Evolutionary conservation across 2,797 vertebrate species (phyloP), one percentile per base, ranked within the genome.

Genomic region (Poecile montanus): DNA sequence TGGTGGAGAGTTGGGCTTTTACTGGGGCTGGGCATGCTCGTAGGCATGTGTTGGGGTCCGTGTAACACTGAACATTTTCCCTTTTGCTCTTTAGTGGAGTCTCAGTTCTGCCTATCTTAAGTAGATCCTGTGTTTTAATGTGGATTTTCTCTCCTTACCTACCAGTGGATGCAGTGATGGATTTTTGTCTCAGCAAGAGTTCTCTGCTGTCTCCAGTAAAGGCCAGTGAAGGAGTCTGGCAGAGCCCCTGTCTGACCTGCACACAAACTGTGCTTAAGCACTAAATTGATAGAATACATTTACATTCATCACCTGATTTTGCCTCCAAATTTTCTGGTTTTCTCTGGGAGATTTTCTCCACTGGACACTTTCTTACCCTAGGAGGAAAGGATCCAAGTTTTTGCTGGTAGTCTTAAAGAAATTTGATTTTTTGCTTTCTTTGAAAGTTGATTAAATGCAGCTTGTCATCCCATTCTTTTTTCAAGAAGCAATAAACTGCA

Each of bases 371-470:
- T 45, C 15, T 79, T 67, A 71, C 9, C 9, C 21, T 63, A 47
- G 44, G 34, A 91, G 38, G 10, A 91, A 86, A 88, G 29, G 34
- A 79, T 53, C 25, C 32, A 34, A 60, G 38, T 42, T 42, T 89
- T 91, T 57, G n/a, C 45, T 56, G 70, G 9, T 75, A 65, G 45
- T 65, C 56, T 73, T 85, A 40, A 12, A 73, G 74, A 72, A 60
- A 40, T 85, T 85, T 63, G 60, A 60, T 87, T 91, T 90, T 70
- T 88, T 16, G 8, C 72, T 94, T 88, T 89, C 71, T 40, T 47
- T 71, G 53, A 47, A 85, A 74, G 42, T 72, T 89, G 86, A 74
- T 87, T 87, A 79, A 93, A 67, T 82, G 78, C 50, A 87, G 74
- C 34, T 82, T 77, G 40, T 87, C 72, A 50, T 57, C 17, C 18